Base-by-base conservation (phyloP, 2,888 invertebrate genomes). In the Yponomeuta sedellus region DNA sequence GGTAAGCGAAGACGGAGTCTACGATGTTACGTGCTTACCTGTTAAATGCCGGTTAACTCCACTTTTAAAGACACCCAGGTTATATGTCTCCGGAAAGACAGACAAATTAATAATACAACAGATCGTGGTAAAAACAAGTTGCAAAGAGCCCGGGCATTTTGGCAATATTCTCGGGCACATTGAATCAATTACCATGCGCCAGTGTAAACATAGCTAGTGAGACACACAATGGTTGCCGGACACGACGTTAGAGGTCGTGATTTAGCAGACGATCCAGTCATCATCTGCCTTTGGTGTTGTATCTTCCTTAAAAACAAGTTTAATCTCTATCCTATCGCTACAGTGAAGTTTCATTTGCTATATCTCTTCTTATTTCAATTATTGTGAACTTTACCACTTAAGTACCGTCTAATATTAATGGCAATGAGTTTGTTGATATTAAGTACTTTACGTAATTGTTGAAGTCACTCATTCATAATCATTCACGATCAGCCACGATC, bases 221-320 rank as follows among this genome's bases (percentile, higher is more conserved):
- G 34, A 34, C 34, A 3, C 34, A 8, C 34, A 34, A 34, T 34
- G 34, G 34, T 34, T 34, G 4, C 34, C 34, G 34, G 44, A 52
- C 44, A 16, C 16, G 44, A 52, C 16, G 44, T 12, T 16, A 52
- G 44, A 52, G 12, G 16, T 52, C 44, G 44, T 16, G 16, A 12
- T 52, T 52, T 52, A 6, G 44, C 44, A 16, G n/a, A 11, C 61
- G 74, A 75, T 74, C 74, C 79, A 78, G 80, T 83, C 85, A 80
- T 76, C 81, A 80, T 76, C 81, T 86, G 88, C 89, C 87, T 89
- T 89, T 79, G 85, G 76, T 89, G 90, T 89, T 88, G 88, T 89
- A 83, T 88, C 82, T 85, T 87, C 79, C 78, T 77, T 83, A 77
- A 79, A 81, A 79, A 52, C 16, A 52, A 52, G 16, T 52, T 52